Evolutionary conservation across 2,797 vertebrate species (phyloP).

Genomic region (Sparidentex hasta): DNA sequence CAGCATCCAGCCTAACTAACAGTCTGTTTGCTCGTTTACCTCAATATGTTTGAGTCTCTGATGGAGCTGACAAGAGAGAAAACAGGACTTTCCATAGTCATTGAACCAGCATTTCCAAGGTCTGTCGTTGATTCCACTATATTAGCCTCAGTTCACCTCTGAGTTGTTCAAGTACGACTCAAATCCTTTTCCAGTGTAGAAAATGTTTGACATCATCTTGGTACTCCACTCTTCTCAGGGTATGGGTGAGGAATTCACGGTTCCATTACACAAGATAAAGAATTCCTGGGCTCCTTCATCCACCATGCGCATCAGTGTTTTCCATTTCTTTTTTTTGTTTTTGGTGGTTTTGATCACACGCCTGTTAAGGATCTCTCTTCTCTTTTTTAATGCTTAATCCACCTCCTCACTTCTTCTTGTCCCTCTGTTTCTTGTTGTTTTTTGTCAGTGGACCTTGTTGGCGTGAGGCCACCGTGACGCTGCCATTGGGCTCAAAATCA

Average conservation of each 20-base stretch:
- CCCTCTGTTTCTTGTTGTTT: slow-evolving; percentile 88
- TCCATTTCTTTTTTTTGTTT: slow-evolving; percentile 1
- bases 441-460: slow-evolving; percentile 74
- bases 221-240: not conserved
- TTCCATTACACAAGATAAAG: slow-evolving; percentile 1
- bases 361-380: not conserved
- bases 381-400: not conserved
- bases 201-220: slow-evolving; percentile 13
- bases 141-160: not conserved
- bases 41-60: not conserved
- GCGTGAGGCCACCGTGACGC: slow-evolving; percentile 85
- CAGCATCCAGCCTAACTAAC: slow-evolving; percentile 28
- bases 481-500: slow-evolving; percentile 85
- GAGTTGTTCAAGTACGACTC: slow-evolving; percentile 1
- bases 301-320: not conserved
- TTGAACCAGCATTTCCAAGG: slow-evolving; percentile 11
- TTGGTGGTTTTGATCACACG: slow-evolving; percentile 4
- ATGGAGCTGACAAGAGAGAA: not conserved
- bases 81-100: not conserved
- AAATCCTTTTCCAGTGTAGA: slow-evolving; percentile 36
- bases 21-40: not conserved
- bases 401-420: slow-evolving; percentile 89
- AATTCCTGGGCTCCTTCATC: slow-evolving; percentile 12
- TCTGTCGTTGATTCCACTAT: not conserved
- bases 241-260: slow-evolving; percentile 1